phyloP scores from a whole-genome alignment of 2,797 vertebrate species.

The Meda fulgida region DNA sequence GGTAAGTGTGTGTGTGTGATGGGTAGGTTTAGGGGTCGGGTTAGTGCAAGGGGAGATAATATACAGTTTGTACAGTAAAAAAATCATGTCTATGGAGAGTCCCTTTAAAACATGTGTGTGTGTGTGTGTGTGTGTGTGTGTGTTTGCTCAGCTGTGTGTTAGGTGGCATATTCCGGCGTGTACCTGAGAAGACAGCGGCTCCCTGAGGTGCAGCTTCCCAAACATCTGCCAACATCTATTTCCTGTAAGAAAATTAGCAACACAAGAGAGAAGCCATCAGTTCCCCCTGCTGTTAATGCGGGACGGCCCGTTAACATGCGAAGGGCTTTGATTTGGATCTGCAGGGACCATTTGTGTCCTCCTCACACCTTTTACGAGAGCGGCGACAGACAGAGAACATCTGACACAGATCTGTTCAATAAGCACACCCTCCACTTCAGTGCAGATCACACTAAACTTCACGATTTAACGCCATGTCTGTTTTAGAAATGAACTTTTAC shows the following conservation, averaged over 20 bases:
- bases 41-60: too few relatives aligned
- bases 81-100: too few relatives aligned
- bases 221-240: slow-evolving; percentile 89
- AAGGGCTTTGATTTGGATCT: slow-evolving; percentile 77
- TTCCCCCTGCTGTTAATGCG: slow-evolving; percentile 72
- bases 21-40: too few relatives aligned
- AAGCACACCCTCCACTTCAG: background rate
- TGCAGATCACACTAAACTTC: background rate
- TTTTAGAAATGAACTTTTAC: background rate
- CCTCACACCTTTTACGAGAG: slow-evolving; percentile 64
- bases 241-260: slow-evolving; percentile 89
- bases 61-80: too few relatives aligned
- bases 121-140: slow-evolving; percentile 15
- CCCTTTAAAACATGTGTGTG: background rate
- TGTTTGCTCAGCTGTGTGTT: slow-evolving; percentile 30
- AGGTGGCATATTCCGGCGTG: slow-evolving; percentile 76
- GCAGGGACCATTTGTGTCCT: slow-evolving; percentile 74
- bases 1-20: too few relatives aligned
- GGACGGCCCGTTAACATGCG: slow-evolving; percentile 67
- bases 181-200: slow-evolving; percentile 84
- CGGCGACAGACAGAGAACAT: slow-evolving; percentile 53
- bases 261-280: slow-evolving; percentile 79
- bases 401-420: slow-evolving; percentile 20
- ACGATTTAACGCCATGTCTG: background rate
- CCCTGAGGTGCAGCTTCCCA: slow-evolving; percentile 83